These are phyloP conservation scores for Dreissena polymorpha DNA, from an alignment of 1,140 invertebrate species.

Conservation along the genomic window DNA sequence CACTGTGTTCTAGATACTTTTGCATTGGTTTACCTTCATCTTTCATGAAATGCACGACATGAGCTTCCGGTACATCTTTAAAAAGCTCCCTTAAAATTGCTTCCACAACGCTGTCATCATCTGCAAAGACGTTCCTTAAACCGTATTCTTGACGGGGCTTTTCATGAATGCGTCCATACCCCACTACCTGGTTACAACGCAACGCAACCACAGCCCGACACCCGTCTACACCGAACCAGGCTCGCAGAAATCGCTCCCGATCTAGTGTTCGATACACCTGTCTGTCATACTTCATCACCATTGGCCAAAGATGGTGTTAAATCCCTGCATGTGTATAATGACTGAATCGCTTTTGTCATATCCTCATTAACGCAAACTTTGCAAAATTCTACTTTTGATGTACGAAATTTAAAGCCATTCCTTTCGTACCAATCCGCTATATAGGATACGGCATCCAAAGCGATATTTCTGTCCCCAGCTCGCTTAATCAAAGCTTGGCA, in stretches of 20 bases:
- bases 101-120: not conserved
- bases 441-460: no score
- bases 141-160: not conserved
- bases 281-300: no score
- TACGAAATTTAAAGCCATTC: not conserved
- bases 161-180: not conserved
- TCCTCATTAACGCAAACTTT: not conserved
- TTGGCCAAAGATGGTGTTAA: no score
- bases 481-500: not conserved
- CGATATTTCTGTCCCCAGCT: not conserved
- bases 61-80: no score
- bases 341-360: not conserved
- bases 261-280: not conserved
- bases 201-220: not conserved
- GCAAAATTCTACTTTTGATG: not conserved
- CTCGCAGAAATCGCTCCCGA: constrained; percentile 1
- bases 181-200: no score
- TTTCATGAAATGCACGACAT: no score
- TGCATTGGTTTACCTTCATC: not conserved
- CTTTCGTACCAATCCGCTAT: not conserved
- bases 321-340: not conserved
- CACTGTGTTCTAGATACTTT: not conserved
- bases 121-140: not conserved
- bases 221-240: not conserved
- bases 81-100: no score